These are phyloP conservation scores for Morinoia aosen DNA, from an alignment of 2,888 invertebrate genomes.

Conservation along the genomic window DNA sequence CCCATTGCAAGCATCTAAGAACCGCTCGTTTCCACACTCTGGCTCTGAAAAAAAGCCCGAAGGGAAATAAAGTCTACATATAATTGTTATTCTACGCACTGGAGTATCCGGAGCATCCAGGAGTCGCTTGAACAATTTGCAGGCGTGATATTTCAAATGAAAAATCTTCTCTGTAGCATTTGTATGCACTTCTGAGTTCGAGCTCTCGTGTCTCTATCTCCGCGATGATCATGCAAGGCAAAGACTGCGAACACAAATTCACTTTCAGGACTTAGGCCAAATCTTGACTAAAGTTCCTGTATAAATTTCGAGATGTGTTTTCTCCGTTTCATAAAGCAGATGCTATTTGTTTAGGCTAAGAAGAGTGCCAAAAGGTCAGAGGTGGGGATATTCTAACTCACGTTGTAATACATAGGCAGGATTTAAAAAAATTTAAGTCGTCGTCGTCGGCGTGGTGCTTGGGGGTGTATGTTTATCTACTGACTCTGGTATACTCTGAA, in stretches of 20 bases:
- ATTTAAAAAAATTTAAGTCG: too few species aligned
- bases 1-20: not conserved
- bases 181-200: conserved; percentile 16
- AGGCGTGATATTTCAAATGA: conserved; percentile 23
- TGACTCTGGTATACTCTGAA: too few species aligned
- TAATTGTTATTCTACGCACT: not conserved
- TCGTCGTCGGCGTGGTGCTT: too few species aligned
- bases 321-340: not conserved
- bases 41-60: not conserved
- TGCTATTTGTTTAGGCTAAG: not conserved
- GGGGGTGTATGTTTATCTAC: too few species aligned
- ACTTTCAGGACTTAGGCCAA: not conserved
- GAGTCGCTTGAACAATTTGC: not conserved
- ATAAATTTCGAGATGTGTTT: not conserved
- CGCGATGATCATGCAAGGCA: not conserved
- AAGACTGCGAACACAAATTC: conserved; percentile 27
- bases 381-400: not conserved
- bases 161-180: not conserved
- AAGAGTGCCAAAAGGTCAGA: not conserved
- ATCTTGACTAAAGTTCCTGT: not conserved
- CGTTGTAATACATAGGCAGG: not conserved
- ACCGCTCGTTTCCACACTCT: too few species aligned
- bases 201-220: conserved; percentile 19
- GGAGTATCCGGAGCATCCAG: not conserved
- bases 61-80: not conserved